These are phyloP conservation scores for Podocnemis expansa DNA, from an alignment of 2,113 vertebrate species.

Conservation along the genomic window DNA sequence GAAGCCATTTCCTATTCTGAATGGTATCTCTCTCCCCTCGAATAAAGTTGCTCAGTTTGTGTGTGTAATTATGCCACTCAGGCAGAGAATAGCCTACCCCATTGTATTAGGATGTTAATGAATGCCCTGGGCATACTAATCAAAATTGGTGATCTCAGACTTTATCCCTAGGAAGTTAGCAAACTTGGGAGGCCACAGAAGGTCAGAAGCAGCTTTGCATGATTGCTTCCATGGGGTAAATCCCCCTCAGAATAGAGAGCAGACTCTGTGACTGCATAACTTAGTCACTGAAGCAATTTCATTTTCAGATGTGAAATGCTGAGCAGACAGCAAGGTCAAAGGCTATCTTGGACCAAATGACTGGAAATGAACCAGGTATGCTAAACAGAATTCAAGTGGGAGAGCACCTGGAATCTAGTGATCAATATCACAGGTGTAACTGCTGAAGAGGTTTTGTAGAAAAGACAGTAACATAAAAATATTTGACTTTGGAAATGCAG, in stretches of 20 bases:
- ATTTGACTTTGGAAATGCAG: neutral
- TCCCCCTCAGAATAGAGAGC: neutral
- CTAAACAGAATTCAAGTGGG: neutral
- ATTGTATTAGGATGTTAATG: neutral
- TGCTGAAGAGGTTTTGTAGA: neutral
- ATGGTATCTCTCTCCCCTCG: no score
- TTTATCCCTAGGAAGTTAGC: neutral
- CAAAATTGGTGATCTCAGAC: neutral
- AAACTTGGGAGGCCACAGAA: neutral
- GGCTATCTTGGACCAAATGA: neutral
- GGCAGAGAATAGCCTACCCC: neutral
- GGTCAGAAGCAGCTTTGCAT: neutral
- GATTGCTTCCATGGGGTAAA: neutral
- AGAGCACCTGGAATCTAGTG: conserved; percentile 10
- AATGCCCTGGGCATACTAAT: neutral
- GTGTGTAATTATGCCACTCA: neutral
- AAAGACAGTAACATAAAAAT: neutral
- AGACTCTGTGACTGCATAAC: neutral
- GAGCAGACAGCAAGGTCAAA: conserved; percentile 7
- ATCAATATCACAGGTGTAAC: neutral
- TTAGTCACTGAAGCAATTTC: conserved; percentile 5
- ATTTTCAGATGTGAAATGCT: neutral
- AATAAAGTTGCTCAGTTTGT: neutral
- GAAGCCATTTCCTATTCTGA: neutral
- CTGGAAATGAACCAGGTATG: neutral